These are phyloP conservation scores for Meloe dianella DNA, from an alignment of 2,888 invertebrate genomes.

Conservation along the genomic window DNA sequence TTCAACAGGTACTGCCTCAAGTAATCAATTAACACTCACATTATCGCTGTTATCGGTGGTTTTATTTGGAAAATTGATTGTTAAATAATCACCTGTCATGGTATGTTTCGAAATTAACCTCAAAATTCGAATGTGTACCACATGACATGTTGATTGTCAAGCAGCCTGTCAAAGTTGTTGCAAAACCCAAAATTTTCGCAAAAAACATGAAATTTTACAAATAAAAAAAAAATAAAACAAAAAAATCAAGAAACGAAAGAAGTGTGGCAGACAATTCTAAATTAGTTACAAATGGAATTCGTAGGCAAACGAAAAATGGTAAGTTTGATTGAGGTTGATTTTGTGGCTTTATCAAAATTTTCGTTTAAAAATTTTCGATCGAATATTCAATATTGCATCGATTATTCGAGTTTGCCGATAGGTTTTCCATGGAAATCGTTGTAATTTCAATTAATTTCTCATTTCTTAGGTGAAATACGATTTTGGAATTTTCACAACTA, in stretches of 20 bases:
- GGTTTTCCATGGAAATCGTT: background rate
- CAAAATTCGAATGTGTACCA: conserved; percentile 31
- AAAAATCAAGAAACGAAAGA: background rate
- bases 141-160: conserved; percentile 34
- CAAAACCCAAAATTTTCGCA: conserved; percentile 8
- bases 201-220: conserved; percentile 9
- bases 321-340: too few relatives aligned
- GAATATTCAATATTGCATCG: too few relatives aligned
- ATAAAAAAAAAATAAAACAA: background rate
- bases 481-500: background rate
- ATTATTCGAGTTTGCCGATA: background rate
- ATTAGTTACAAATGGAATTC: too few relatives aligned
- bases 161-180: conserved; percentile 26
- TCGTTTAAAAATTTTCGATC: too few relatives aligned
- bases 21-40: conserved; percentile 18
- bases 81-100: conserved; percentile 28
- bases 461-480: background rate
- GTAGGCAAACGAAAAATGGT: too few relatives aligned
- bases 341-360: too few relatives aligned
- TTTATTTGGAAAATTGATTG: conserved; percentile 28
- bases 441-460: background rate
- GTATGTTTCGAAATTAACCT: conserved; percentile 26
- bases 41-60: conserved; percentile 14
- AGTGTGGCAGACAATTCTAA: too few relatives aligned
- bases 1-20: conserved; percentile 11